phyloP scores from a whole-genome alignment of 2,888 invertebrate genomes.

The Ectemnius lituratus region DNA sequence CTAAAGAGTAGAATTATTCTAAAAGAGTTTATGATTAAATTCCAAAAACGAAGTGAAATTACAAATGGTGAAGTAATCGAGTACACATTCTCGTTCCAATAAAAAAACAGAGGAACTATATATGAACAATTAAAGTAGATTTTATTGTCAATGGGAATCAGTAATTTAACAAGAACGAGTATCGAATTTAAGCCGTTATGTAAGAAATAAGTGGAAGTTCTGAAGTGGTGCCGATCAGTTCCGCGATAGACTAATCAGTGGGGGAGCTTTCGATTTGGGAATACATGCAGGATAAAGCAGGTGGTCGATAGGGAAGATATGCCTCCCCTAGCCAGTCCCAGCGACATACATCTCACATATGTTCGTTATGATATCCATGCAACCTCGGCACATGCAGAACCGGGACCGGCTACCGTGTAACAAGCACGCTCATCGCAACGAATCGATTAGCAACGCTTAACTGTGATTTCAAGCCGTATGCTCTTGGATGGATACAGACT shows the following conservation, averaged over 20 bases:
- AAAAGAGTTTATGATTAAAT: too few relatives aligned
- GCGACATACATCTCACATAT: conserved; percentile 67
- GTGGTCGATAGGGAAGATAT: conserved; percentile 58
- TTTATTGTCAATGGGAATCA: too few relatives aligned
- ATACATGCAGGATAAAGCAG: conserved; percentile 58
- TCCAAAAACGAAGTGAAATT: too few relatives aligned
- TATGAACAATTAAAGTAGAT: too few relatives aligned
- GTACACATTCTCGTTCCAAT: too few relatives aligned
- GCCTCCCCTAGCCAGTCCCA: conserved; percentile 50
- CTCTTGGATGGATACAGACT: conserved; percentile 37
- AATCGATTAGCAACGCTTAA: conserved; percentile 65
- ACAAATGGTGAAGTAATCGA: too few relatives aligned
- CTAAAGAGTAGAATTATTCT: too few relatives aligned
- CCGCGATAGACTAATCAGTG: conserved; percentile 15
- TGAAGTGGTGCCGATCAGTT: background rate
- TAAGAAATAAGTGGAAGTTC: too few relatives aligned
- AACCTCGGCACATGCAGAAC: conserved; percentile 57
- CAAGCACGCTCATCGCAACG: conserved; percentile 59
- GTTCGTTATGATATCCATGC: conserved; percentile 68
- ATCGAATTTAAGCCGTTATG: too few relatives aligned
- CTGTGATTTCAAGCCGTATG: conserved; percentile 46
- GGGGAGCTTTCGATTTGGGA: conserved; percentile 39
- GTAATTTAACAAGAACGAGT: too few relatives aligned
- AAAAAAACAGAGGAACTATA: too few relatives aligned
- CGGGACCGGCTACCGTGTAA: conserved; percentile 27